These are phyloP conservation scores for Tenthredo livida DNA, from an alignment of 2,888 invertebrate genomes.

Conservation along the genomic window DNA sequence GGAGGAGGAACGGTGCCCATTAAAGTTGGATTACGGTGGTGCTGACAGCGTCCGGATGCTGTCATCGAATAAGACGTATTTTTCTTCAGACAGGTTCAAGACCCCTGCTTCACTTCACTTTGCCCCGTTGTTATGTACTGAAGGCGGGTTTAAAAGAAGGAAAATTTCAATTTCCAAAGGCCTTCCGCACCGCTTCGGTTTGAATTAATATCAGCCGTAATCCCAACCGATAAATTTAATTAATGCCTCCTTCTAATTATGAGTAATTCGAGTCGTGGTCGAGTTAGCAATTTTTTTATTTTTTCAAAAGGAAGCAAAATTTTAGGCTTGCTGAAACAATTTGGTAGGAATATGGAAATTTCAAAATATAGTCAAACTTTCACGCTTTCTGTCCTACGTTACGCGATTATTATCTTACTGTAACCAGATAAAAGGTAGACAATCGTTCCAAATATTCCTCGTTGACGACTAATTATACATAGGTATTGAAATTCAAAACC, in stretches of 20 bases:
- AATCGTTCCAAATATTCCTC: background rate
- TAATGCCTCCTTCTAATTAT: slow-evolving; percentile 59
- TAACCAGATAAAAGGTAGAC: background rate
- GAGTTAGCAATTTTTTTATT: too few relatives aligned
- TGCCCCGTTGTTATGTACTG: background rate
- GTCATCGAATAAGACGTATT: slow-evolving; percentile 7
- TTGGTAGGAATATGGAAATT: too few relatives aligned
- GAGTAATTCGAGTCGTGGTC: slow-evolving; percentile 18
- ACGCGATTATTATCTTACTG: too few relatives aligned
- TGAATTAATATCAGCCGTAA: slow-evolving; percentile 49
- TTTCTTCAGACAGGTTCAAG: background rate
- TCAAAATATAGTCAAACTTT: too few relatives aligned
- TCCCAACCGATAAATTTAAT: slow-evolving; percentile 60
- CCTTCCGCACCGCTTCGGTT: background rate
- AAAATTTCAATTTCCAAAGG: slow-evolving; percentile 36
- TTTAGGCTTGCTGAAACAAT: too few relatives aligned
- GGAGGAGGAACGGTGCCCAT: slow-evolving; percentile 20
- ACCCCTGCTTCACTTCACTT: background rate
- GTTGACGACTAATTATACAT: too few relatives aligned
- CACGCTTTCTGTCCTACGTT: too few relatives aligned
- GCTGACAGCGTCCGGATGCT: slow-evolving; percentile 41
- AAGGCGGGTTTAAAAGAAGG: background rate
- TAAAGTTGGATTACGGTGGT: slow-evolving; percentile 47
- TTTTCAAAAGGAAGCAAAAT: too few relatives aligned
- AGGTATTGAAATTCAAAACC: too few relatives aligned